Evolutionary conservation across 2,888 invertebrate species (phyloP), one percentile per base, ranked within the genome.

Genomic region (Philhelius pedissequus): DNA sequence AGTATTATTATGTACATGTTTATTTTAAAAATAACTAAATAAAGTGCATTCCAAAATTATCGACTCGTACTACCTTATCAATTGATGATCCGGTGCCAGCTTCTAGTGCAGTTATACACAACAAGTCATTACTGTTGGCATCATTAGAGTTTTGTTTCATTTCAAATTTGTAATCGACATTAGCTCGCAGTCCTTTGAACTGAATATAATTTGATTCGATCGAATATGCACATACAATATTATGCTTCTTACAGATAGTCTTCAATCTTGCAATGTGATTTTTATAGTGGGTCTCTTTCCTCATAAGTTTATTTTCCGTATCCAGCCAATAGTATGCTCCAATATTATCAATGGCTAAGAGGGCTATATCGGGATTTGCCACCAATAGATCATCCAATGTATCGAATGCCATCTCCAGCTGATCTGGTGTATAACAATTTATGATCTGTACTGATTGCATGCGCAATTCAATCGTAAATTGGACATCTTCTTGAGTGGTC

Each of bases 331-430:
- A 93, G 88, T 92, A 92, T 0, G 92, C 91, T n/a, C 91, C 90
- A 35, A 93, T 89, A 82, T 92, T 92, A 79, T 93, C 93, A 8
- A 94, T 87, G 6, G 92, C 90, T 30, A 94, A 76, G 1, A 93
- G 86, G 18, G 92, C 90, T 7, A 93, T 89, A 77, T 90, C 90
- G 2, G 89, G 86, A 82, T 93, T 90, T 2, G 89, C 88, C 40
- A 91, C 86, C 7, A 93, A 86, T 9, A 92, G 87, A 38, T 90
- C 88, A 56, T 92, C 91, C 9, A 93, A 38, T 62, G 40, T 70
- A 30, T 78, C 87, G 69, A 87, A 86, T 76, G 86, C 88, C 82
- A 75, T 86, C 40, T 87, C 88, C 69, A 88, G 88, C 15, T 89
- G 88, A 22, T 87, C 87, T 1, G 87, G 50, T 0, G 87, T 84